Base-by-base conservation (phyloP, 2,888 invertebrate genomes). In the Cerastis leucographa region DNA sequence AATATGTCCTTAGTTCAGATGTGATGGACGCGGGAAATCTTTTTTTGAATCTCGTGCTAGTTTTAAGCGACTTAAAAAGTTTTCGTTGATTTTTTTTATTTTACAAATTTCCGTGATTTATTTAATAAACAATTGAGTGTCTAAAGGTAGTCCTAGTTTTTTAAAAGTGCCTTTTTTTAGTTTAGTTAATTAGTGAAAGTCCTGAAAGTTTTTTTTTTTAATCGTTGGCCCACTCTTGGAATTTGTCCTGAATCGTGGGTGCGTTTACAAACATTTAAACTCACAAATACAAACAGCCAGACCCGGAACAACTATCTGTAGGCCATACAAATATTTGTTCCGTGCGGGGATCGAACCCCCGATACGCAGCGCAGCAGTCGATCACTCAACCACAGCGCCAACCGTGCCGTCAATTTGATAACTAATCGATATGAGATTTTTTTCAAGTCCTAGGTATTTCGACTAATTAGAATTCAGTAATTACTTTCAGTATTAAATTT, bases 1-100 rank as follows among this genome's bases (percentile, higher is more conserved):
- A n/a, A 19, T 35, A 22, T 49, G n/a, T 49, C 17, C 1, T 59
- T 61, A n/a, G 14, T 44, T 49, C 25, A 40, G 25, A 35, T 29
- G 59, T 68, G 42, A 14, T 22, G 78, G 68, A n/a, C 35, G 61
- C 69, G 49, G 59, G 49, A 76, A 66, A 44, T 44, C 14, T 59
- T 12, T 64, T n/a, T 42, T 51, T 22, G 0, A 51, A 76, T 62
- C 12, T 61, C 51, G 29, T 78, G 49, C 42, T 1, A 49, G 29
- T 42, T 68, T 56, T 68, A 19, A 22, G n/a, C 4, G 9, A 22
- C 0, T 0, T 8, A 12, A 1, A 25, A n/a, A n/a, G 7, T 51
- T n/a, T n/a, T 25, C 22, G 54, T 17, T 12, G 42, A 11, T 14
- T 12, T 42, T 3, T 3, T 25, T 22, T 42, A 6, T 40, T 68